Evolutionary conservation across 2,888 invertebrate species (phyloP).

Genomic region (Chalcosyrphus nemorum): DNA sequence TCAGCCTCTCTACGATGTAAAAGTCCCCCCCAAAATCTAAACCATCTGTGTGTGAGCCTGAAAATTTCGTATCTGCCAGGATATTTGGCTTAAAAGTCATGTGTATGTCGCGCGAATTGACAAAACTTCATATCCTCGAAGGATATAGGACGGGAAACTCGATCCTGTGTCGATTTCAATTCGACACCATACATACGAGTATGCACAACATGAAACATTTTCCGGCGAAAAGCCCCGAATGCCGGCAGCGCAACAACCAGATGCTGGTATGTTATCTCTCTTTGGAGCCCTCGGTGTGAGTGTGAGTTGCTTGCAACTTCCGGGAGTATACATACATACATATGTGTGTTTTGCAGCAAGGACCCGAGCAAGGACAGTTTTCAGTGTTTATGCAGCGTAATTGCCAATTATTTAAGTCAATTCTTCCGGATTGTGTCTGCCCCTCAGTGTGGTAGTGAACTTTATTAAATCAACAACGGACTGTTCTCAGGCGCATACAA

Average conservation of each 20-base stretch:
- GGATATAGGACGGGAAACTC: conserved; percentile 4
- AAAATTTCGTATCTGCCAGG: conserved; percentile 10
- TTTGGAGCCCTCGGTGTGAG: neutral
- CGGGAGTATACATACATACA: no score
- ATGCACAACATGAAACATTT: conserved; percentile 26
- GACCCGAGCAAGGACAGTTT: conserved; percentile 25
- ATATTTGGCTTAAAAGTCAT: neutral
- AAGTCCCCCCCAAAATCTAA: neutral
- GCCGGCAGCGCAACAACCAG: conserved; percentile 23
- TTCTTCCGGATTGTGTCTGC: conserved; percentile 54
- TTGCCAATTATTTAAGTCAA: conserved; percentile 63
- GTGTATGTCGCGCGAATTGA: neutral
- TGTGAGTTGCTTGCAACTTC: conserved; percentile 34
- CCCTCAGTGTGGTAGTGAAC: conserved; percentile 14
- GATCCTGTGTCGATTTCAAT: conserved; percentile 34
- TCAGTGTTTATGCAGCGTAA: conserved; percentile 61
- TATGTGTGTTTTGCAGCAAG: neutral
- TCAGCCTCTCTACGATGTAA: neutral
- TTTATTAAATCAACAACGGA: conserved; percentile 55
- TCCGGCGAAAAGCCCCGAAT: conserved; percentile 40
- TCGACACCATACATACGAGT: neutral
- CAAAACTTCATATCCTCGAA: conserved; percentile 27
- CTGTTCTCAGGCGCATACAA: neutral
- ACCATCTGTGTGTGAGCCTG: neutral
- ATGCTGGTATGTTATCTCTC: conserved; percentile 9